Percentiles rank a stretch among this genome's conserved stretches.
phyloP scores from a whole-genome alignment of 2,113 vertebrate species.

The Protomyctophum bolini region DNA sequence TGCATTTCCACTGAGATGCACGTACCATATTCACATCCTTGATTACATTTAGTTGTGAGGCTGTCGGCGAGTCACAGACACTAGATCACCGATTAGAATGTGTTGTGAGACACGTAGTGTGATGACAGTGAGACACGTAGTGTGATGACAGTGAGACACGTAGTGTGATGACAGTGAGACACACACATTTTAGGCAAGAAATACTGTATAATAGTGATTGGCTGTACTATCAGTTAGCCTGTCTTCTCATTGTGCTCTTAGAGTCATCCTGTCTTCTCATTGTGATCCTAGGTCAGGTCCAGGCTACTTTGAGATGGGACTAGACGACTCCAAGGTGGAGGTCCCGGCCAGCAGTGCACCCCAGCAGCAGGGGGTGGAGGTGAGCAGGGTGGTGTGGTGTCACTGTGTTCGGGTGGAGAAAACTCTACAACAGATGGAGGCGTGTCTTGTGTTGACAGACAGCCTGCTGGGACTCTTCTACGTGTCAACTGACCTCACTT shows the following conservation, averaged over 20 bases:
- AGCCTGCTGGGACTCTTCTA: slow-evolving; percentile 80
- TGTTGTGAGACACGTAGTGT: too few relatives aligned
- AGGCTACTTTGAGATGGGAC: slow-evolving; percentile 96
- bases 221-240: not conserved
- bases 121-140: too few relatives aligned
- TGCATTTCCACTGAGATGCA: too few relatives aligned
- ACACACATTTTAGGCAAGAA: too few relatives aligned
- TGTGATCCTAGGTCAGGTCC: slow-evolving; percentile 41
- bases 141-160: too few relatives aligned
- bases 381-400: slow-evolving; percentile 86
- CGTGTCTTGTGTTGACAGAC: slow-evolving; percentile 86
- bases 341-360: slow-evolving; percentile 36
- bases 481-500: slow-evolving; percentile 29
- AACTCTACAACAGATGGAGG: slow-evolving; percentile 81
- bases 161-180: too few relatives aligned
- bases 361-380: slow-evolving; percentile 30
- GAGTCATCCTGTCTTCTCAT: not conserved
- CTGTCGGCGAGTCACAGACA: too few relatives aligned
- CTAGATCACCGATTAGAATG: too few relatives aligned
- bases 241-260: not conserved
- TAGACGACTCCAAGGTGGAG: slow-evolving; percentile 79
- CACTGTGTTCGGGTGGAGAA: slow-evolving; percentile 84
- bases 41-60: too few relatives aligned
- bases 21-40: too few relatives aligned
- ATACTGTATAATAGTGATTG: too few relatives aligned